These are phyloP conservation scores for Mormyrus proboscirostris DNA, from an alignment of 2,797 vertebrate species.

Conservation along the genomic window DNA sequence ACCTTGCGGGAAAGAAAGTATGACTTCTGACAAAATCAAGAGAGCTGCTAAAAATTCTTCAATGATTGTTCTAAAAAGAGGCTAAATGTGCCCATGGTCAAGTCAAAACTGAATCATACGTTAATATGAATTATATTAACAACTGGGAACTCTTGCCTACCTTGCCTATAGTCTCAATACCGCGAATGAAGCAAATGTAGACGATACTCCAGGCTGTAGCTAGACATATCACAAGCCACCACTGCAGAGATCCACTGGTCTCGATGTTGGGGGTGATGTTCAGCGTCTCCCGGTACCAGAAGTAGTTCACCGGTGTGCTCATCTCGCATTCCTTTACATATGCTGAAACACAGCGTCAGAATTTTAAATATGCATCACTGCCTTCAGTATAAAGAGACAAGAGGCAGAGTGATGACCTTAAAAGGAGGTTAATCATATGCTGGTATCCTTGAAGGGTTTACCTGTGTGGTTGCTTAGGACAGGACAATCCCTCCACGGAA, in stretches of 20 bases:
- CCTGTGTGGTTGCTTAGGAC: slow-evolving; percentile 62
- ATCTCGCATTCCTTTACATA: slow-evolving; percentile 59
- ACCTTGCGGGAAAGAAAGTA: not conserved
- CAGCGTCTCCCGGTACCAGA: slow-evolving; percentile 76
- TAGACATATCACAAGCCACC: slow-evolving; percentile 67
- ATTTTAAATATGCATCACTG: not conserved
- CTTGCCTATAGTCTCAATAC: slow-evolving; percentile 75
- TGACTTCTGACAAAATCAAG: not conserved
- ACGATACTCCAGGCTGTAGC: slow-evolving; percentile 63
- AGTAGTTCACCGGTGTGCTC: slow-evolving; percentile 69
- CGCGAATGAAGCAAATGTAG: slow-evolving; percentile 68
- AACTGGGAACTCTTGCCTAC: slow-evolving; percentile 39
- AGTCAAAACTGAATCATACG: not conserved
- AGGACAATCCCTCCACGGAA: slow-evolving; percentile 72
- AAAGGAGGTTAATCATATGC: not conserved
- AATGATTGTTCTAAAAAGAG: not conserved
- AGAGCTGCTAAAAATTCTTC: not conserved
- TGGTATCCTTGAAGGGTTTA: slow-evolving; percentile 32
- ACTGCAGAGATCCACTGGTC: slow-evolving; percentile 54
- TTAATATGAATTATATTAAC: not conserved
- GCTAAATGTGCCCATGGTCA: not conserved
- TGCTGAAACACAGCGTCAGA: slow-evolving; percentile 47
- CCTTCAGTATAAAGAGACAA: not conserved
- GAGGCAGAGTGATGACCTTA: not conserved
- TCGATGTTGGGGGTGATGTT: slow-evolving; percentile 61